Evolutionary conservation across 2,113 vertebrate genomes (phyloP), one percentile per base, ranked within the genome.

Genomic region (Chinchilla lanigera): DNA sequence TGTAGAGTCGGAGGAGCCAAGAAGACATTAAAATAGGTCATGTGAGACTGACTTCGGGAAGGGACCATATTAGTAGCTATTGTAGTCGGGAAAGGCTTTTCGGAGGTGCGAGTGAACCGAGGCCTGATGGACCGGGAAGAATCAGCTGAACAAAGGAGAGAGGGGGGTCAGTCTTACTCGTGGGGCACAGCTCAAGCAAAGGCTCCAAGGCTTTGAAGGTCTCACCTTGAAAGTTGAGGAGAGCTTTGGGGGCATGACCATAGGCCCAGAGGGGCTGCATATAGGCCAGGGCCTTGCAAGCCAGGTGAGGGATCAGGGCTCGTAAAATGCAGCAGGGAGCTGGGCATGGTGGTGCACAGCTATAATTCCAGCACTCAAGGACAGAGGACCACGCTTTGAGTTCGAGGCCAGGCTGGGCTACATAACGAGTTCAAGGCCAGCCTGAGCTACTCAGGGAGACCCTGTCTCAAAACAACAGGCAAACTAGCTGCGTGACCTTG

Each of bases 21-120:
- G n/a, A 73, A 91, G 75, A 85, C 84, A 71, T 38, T 92, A 93
- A 95, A 95, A 92, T 81, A 92, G 80, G 90, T 90, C 93, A 54
- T 38, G 47, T 88, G 83, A 97, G 65, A 90, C 81, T 26, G 30
- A 90, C 85, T 95, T 92, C 75, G 58, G 84, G 61, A 73, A 94
- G 38, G 91, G 6, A n/a, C 87, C 12, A 3, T 75, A 56, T 35
- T 58, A 89, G 75, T 44, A 89, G 75, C 77, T 78, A 14, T 50
- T 73, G 71, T 93, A 69, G 61, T 93, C 96, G 63, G 28, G 54
- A 88, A 94, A 90, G 92, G 61, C 47, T 69, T 94, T 75, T 96
- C 73, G 54, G 84, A 91, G 89, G 38, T 96, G 83, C 86, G 35
- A 56, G 44, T n/a, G 85, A 86, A 65, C 86, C 33, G 50, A 84